Conservation (phyloP, 2,113 vertebrate species). For the Lathamus discolor region DNA sequence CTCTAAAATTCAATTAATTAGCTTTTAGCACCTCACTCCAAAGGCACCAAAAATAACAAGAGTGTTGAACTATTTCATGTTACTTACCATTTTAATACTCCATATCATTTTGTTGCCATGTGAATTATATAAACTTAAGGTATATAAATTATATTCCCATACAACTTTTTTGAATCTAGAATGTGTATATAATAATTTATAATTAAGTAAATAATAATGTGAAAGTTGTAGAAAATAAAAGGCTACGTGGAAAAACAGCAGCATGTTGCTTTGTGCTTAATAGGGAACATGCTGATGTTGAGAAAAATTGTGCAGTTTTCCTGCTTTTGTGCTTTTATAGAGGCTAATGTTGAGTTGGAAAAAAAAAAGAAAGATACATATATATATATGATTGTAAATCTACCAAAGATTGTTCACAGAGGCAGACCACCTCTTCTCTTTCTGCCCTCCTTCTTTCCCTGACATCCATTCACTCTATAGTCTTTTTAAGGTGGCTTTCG, state of each 20-base stretch:
- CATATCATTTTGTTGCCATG: neutral
- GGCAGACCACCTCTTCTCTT: neutral
- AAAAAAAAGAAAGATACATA: neutral
- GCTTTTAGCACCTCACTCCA: neutral
- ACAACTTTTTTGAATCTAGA: neutral
- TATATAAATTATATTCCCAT: neutral
- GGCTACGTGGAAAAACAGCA: neutral
- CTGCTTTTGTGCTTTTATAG: neutral
- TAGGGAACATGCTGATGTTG: neutral
- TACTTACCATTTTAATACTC: neutral
- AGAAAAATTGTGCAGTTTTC: neutral
- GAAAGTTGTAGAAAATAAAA: neutral
- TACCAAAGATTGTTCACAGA: neutral
- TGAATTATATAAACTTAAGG: neutral
- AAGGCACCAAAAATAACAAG: neutral
- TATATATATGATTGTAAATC: neutral
- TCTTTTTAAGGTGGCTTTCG: slow-evolving; percentile 24
- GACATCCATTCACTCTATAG: neutral
- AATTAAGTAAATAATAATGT: neutral
- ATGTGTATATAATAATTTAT: neutral
- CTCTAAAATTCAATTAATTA: neutral
- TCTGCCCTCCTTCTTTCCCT: neutral
- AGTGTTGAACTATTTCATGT: neutral
- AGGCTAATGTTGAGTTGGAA: neutral
- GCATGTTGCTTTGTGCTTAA: neutral